Base-by-base conservation (phyloP, 2,888 invertebrate species). In the Chymomyza procnemis region DNA sequence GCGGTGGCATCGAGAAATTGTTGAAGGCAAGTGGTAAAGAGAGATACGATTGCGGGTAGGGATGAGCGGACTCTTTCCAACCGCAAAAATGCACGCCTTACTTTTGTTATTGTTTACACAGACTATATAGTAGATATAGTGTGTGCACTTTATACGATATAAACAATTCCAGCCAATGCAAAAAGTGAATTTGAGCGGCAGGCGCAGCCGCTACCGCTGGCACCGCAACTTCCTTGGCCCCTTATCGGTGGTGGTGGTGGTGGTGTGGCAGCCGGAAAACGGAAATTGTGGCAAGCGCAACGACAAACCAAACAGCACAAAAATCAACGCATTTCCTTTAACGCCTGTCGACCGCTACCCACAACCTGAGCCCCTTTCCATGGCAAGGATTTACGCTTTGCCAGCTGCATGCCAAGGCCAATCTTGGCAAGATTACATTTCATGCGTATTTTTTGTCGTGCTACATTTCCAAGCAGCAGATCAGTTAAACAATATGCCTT, bases 141-240 rank as follows among this genome's bases (percentile, higher is more conserved):
- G 67, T 70, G 71, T 75, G 76, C 77, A 67, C 68, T 59, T 57
- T 58, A 61, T 46, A 8, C 61, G 4, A 34, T 54, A 30, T 41
- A 54, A 9, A 30, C 48, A 12, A 26, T 14, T 52, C 61, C 69
- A 61, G 64, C 30, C 65, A 58, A 67, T 66, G 71, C 66, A 79
- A 74, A 50, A 50, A 82, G 78, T 85, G 85, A 86, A 81, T 86
- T 81, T 81, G 86, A 84, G 73, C 79, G 82, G 72, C 76, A 79
- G 80, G 60, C 69, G 50, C 56, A 48, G 54, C 61, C 58, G 34
- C 54, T 26, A 14, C 14, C 46, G 9, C 47, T 61, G 47, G 6
- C 41, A 12, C 19, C 22, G 22, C 47, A 30, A 18, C 22, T 34
- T 3, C 16, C 8, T 21, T 61, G 66, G 66, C 58, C 47, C 66